These are phyloP conservation scores for Boloria selene DNA, from an alignment of 2,888 invertebrate species.

Conservation along the genomic window DNA sequence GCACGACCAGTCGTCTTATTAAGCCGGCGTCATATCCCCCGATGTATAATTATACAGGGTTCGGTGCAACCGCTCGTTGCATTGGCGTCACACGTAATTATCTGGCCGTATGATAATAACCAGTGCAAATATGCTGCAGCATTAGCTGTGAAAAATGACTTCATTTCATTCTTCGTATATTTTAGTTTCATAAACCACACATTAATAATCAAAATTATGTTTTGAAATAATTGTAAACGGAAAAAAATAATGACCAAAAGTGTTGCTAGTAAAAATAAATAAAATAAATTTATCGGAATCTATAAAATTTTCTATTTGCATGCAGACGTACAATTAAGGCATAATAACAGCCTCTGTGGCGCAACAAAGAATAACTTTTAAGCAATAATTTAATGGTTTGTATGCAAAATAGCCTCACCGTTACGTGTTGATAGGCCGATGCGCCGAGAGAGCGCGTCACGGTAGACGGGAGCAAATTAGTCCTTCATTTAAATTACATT, in stretches of 20 bases:
- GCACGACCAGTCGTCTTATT: slow-evolving; percentile 40
- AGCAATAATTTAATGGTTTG: slow-evolving; percentile 82
- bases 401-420: slow-evolving; percentile 81
- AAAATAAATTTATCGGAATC: slow-evolving; percentile 60
- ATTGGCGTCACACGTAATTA: slow-evolving; percentile 74
- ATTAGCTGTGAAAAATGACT: slow-evolving; percentile 65
- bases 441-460: slow-evolving; percentile 76
- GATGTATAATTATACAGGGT: slow-evolving; percentile 60
- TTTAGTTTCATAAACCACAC: neutral
- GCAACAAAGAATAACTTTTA: slow-evolving; percentile 82
- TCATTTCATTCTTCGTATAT: slow-evolving; percentile 51
- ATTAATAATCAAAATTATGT: neutral
- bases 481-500: slow-evolving; percentile 81
- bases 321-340: slow-evolving; percentile 78
- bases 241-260: neutral
- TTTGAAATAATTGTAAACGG: too few relatives aligned
- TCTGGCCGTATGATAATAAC: slow-evolving; percentile 71
- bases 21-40: slow-evolving; percentile 51
- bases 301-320: slow-evolving; percentile 79
- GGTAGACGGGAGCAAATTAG: slow-evolving; percentile 76
- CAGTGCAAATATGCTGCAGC: slow-evolving; percentile 69
- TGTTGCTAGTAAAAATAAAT: neutral
- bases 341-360: slow-evolving; percentile 78
- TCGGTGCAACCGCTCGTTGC: slow-evolving; percentile 54
- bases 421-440: slow-evolving; percentile 79